Conservation (phyloP, 1,140 invertebrate species). For the Apis florea region DNA sequence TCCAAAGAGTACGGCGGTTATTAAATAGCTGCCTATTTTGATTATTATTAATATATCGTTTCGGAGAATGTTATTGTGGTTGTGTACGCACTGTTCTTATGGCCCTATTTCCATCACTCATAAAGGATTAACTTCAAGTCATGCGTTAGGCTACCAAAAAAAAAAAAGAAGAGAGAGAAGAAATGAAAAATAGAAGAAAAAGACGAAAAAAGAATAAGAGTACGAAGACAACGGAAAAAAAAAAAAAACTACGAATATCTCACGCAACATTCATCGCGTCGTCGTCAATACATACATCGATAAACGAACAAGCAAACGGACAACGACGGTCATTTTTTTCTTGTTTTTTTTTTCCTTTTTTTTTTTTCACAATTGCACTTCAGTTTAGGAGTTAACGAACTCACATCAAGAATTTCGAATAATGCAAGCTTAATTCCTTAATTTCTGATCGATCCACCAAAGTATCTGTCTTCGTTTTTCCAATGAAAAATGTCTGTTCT, state of each 20-base stretch:
- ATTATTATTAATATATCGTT: conserved; percentile 17
- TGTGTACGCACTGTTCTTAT: not conserved
- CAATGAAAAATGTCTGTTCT: not conserved
- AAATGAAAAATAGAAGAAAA: not conserved
- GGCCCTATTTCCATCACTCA: not conserved
- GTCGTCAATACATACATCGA: not conserved
- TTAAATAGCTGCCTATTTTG: conserved; percentile 32
- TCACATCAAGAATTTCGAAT: conserved; percentile 26
- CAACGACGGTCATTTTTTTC: conserved; percentile 8
- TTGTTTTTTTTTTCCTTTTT: not conserved
- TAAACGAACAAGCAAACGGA: conserved; percentile 22
- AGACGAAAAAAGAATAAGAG: not conserved
- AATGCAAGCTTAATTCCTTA: conserved; percentile 24
- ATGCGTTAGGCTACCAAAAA: not conserved
- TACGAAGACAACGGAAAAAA: not conserved
- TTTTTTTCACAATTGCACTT: conserved; percentile 40
- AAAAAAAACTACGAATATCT: not conserved
- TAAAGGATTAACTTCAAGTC: conserved; percentile 13
- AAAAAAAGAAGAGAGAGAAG: not conserved
- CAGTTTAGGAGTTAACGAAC: conserved; percentile 27
- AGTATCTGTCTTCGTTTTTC: not conserved
- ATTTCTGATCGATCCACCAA: not conserved
- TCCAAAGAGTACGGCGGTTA: not conserved
- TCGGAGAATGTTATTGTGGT: not conserved
- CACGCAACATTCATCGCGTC: not conserved